Percentiles rank a stretch among this genome's conserved stretches.
phyloP scores from a whole-genome alignment of 1,140 invertebrate genomes.

The Sweltsa coloradensis region DNA sequence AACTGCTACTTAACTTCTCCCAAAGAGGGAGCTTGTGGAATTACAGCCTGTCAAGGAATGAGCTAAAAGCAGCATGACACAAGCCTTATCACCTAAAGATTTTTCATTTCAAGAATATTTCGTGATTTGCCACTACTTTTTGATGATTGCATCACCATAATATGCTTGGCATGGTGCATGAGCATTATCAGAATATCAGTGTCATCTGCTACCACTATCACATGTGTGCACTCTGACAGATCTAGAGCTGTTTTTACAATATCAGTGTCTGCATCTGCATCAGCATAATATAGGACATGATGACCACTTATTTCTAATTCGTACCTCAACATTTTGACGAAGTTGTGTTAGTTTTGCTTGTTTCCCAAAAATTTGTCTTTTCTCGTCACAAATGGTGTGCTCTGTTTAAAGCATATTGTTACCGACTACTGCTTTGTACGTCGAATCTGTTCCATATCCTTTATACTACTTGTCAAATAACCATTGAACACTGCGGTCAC shows the following conservation, averaged over 20 bases:
- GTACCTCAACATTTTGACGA: conserved; percentile 2
- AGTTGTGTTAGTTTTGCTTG: conserved; percentile 2
- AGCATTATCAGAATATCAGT: conserved; percentile 8
- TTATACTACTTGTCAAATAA: conserved; percentile 2
- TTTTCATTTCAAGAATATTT: conserved; percentile 4
- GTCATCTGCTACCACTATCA: conserved; percentile 5
- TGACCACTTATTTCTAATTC: not conserved
- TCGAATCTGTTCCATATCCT: conserved; percentile 6
- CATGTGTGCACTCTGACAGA: not conserved
- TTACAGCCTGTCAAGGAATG: conserved; percentile 5
- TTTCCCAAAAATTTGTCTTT: conserved; percentile 5
- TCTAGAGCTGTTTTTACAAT: conserved; percentile 7
- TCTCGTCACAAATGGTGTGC: not conserved
- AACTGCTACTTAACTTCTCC: conserved; percentile 4
- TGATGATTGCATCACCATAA: conserved; percentile 5
- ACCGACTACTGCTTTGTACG: conserved; percentile 5
- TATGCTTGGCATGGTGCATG: conserved; percentile 1
- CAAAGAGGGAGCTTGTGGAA: conserved; percentile 5
- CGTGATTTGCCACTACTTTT: not conserved
- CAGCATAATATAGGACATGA: not conserved
- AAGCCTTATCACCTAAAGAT: conserved; percentile 1
- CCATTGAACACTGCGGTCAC: conserved; percentile 5
- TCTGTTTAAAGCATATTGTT: not conserved
- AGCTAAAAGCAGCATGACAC: conserved; percentile 1
- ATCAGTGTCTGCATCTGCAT: conserved; percentile 2